Conservation (phyloP, 2,113 vertebrate genomes). For the Chroicocephalus ridibundus region DNA sequence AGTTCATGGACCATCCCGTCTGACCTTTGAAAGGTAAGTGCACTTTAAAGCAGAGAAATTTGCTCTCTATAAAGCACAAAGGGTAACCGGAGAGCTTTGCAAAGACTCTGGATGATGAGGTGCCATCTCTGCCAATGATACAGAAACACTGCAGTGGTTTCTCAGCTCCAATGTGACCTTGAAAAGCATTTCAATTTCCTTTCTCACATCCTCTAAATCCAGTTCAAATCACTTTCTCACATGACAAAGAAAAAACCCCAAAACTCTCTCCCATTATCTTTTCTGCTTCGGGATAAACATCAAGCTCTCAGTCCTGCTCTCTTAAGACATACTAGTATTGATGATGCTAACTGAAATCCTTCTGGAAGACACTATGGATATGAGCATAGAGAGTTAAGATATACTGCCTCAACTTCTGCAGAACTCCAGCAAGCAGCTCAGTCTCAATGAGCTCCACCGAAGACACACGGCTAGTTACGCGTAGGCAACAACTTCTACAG, state of each 20-base stretch:
- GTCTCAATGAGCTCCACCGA: not conserved
- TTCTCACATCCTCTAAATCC: not conserved
- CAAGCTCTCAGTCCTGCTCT: not conserved
- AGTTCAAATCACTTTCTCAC: not conserved
- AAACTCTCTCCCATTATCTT: rapidly evolving
- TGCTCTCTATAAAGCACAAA: not conserved
- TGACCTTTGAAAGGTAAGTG: not conserved
- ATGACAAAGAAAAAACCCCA: not conserved
- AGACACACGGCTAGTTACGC: rapidly evolving
- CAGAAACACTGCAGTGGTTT: not conserved
- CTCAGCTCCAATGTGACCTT: not conserved
- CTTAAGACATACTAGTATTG: not conserved
- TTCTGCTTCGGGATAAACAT: not conserved
- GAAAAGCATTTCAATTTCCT: not conserved
- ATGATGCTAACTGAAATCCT: not conserved
- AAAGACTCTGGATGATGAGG: not conserved
- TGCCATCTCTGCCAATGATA: rapidly evolving
- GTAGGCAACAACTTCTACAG: rapidly evolving
- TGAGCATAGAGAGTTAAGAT: not conserved
- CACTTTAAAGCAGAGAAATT: not conserved
- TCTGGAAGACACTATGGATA: not conserved
- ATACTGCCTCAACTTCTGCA: not conserved
- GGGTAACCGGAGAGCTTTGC: not conserved
- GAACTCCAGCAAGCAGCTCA: not conserved
- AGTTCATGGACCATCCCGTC: not conserved